A percentile compares a stretch with the other conserved stretches of the same genome.
Conservation (phyloP, 2,113 vertebrate genomes). For the Orcinus orca region DNA sequence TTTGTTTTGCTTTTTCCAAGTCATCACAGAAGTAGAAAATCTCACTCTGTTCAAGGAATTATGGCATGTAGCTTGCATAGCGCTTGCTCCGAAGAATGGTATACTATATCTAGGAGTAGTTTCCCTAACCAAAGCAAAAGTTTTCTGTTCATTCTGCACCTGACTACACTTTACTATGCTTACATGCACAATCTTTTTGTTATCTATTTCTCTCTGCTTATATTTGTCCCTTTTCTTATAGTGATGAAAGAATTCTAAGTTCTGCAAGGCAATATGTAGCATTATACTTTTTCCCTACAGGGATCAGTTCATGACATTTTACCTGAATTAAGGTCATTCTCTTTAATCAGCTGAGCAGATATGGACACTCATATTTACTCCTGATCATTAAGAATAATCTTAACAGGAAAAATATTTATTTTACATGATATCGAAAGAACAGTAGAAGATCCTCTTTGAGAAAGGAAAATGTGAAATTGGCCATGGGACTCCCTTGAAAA, state of each 20-base stretch:
- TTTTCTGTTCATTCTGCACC: neutral
- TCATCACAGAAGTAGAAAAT: neutral
- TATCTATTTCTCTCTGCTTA: constrained; percentile 8
- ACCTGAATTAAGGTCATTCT: neutral
- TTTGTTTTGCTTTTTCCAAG: constrained; percentile 13
- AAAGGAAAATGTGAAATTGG: constrained; percentile 21
- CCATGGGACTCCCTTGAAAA: neutral
- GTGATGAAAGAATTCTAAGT: neutral
- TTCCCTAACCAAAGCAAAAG: neutral
- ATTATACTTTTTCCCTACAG: neutral
- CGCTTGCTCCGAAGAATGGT: neutral
- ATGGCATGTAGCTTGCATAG: neutral
- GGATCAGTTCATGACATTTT: neutral
- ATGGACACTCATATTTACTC: neutral
- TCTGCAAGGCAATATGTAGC: neutral
- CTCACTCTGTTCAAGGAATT: constrained; percentile 22
- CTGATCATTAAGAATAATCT: neutral
- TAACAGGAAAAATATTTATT: neutral
- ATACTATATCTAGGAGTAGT: neutral
- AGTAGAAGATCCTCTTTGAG: neutral
- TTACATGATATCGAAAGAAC: neutral
- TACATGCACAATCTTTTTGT: neutral
- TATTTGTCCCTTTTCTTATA: neutral
- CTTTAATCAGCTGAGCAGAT: neutral
- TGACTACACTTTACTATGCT: neutral